Base-by-base conservation (phyloP, 2,113 vertebrate species). In the Actenoides hombroni region DNA sequence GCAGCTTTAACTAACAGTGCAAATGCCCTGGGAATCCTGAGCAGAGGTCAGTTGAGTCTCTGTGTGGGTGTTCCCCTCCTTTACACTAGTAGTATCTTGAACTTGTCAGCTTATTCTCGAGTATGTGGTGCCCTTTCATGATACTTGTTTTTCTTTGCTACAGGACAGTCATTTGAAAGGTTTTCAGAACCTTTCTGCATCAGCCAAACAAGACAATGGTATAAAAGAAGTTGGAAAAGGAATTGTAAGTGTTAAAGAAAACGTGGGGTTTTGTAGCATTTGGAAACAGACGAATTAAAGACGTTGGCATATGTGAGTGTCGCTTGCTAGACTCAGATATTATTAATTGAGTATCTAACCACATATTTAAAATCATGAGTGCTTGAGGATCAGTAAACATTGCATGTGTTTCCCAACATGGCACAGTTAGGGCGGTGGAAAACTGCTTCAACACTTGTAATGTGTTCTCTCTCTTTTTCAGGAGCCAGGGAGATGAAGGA, bases 381-480 rank as follows among this genome's bases (percentile, higher is more conserved):
- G 61, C 73, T 54, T 75, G 44, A 95, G 68, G 53, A 91, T 4
- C 23, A 67, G 54, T 59, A 71, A 84, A 57, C 92, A 69, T 82
- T 92, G 95, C 96, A 94, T 93, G 91, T 75, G 35, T 71, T 97
- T 91, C 92, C 93, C 94, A 79, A 37, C 31, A 3, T 29, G 51
- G 61, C 73, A 48, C 53, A 79, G 35, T 77, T 96, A 95, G 87
- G 79, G 71, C 49, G 87, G 46, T 37, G 74, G 74, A 64, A 73
- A 89, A 57, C 20, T 42, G 86, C 49, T 94, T 83, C 93, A 94
- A n/a, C 65, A 23, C 65, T 83, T 96, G 87, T 95, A 95, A 97
- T 97, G 92, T 97, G 70, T 96, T 97, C 94, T 97, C 91, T 97
- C 90, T 97, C 87, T 97, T 69, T 97, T 97, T 96, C 96, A 97